Base-by-base conservation (phyloP, 2,888 invertebrate genomes). In the Eustalomyia histrio region DNA sequence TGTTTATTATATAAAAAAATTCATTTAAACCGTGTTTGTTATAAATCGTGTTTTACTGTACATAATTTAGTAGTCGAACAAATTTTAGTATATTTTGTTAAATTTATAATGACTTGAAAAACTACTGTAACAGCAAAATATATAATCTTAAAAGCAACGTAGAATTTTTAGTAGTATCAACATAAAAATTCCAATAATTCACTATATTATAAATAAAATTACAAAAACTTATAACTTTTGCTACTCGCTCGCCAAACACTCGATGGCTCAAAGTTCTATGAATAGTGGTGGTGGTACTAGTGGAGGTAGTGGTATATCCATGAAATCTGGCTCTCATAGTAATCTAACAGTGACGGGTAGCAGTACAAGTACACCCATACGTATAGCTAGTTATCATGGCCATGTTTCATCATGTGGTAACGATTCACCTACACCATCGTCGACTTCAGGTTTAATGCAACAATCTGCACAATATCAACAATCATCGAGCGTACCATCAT, bases 341-440 rank as follows among this genome's bases (percentile, higher is more conserved):
- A 81, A 81, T 69, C 57, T 82, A 50, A 75, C 84, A 63, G 71
- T 83, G 6, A 67, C 55, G 24, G 65, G 60, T 24, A 78, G 74
- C 71, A 33, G 84, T 61, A 87, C 85, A 65, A 89, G 89, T 83
- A 89, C 89, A 52, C 89, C 89, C 14, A 89, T 89, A 69, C 88
- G 89, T 58, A 90, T 89, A 53, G 87, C 88, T 71, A 86, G 86
- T 63, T 83, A 85, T 85, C 52, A 75, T 85, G 85, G 79, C 82
- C 78, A 81, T 58, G 81, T 75, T 24, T 78, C 78, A 81, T 50
- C 84, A 63, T 47, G 50, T 64, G 76, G 80, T 63, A 64, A 63
- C 21, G 76, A 78, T 12, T 72, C 79, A 43, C 74, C 83, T 55
- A 71, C 81, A 29, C 85, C 84, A 12, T 85, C 84, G 16, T 85